phyloP scores from a whole-genome alignment of 2,797 vertebrate genomes.

The Lepus oiostolus region DNA sequence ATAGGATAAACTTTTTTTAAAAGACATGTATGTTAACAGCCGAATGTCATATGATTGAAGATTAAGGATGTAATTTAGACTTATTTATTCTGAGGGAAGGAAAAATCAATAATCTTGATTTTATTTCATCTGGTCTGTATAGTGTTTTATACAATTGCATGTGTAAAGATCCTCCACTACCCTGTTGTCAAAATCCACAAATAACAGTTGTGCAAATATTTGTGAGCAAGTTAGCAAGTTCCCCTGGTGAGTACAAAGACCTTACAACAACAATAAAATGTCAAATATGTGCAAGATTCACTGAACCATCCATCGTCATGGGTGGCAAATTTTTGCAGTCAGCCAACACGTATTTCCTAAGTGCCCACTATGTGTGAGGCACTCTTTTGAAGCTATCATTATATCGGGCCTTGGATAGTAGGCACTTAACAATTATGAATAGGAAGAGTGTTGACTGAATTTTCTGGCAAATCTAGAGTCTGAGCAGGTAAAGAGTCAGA shows the following conservation, averaged over 20 bases:
- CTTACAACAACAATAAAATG: constrained; percentile 56
- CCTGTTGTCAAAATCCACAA: constrained; percentile 79
- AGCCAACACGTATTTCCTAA: neutral
- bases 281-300: constrained; percentile 47
- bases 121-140: constrained; percentile 45
- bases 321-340: constrained; percentile 4
- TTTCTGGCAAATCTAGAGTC: neutral
- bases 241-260: constrained; percentile 70
- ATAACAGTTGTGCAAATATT: constrained; percentile 82
- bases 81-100: neutral
- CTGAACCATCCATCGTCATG: neutral
- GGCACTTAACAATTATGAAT: neutral
- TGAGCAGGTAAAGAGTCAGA: neutral
- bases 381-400: neutral
- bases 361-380: neutral
- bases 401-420: neutral
- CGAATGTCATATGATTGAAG: neutral
- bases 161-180: constrained; percentile 17
- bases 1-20: neutral
- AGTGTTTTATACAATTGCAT: neutral
- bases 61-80: neutral
- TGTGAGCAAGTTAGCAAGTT: constrained; percentile 71
- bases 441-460: neutral
- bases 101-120: constrained; percentile 31
- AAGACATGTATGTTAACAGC: neutral